Base-by-base conservation (phyloP, 2,888 invertebrate species). In the Pammene fasciana region DNA sequence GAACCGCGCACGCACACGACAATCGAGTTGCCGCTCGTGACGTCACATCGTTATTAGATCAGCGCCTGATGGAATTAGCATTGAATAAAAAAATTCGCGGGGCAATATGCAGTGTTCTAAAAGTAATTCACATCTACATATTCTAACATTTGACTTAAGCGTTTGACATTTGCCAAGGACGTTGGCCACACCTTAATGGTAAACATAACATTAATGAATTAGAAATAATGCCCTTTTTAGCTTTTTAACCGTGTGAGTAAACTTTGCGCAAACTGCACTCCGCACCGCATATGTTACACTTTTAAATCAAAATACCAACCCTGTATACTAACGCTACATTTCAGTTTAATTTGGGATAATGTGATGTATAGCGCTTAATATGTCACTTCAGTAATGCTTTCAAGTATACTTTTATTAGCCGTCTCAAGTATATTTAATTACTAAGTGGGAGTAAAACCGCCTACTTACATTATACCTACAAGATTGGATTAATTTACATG, bases 1-100 rank as follows among this genome's bases (percentile, higher is more conserved):
- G 79, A 78, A 80, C 77, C 75, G 77, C 74, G 75, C 74, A 76
- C 74, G 75, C 74, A 76, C 77, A 76, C 75, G 75, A 75, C 75
- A 72, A 75, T 82, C 73, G 73, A 73, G 72, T 78, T 75, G 67
- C 59, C 50, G 18, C 66, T n/a, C 71, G 55, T 65, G 61, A 70
- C 65, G 59, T 68, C 68, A 64, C 45, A 36, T 43, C 38, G 46
- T 70, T 65, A 70, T 60, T 55, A 26, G 60, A 70, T 70, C 65
- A 70, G 43, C 18, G 52, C 6, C 38, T 52, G 65, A 41, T 54
- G 65, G 55, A 65, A 70, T 70, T 70, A 65, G 36, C 54, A 54
- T 70, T 60, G 38, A 59, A 41, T 45, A 43, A 34, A 34, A 64
- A 56, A 48, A 5, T 43, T 52, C 26, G 60, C 38, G 14, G 52